Evolutionary conservation across 2,888 invertebrate genomes (phyloP).

Genomic region (Abscondita cerata): DNA sequence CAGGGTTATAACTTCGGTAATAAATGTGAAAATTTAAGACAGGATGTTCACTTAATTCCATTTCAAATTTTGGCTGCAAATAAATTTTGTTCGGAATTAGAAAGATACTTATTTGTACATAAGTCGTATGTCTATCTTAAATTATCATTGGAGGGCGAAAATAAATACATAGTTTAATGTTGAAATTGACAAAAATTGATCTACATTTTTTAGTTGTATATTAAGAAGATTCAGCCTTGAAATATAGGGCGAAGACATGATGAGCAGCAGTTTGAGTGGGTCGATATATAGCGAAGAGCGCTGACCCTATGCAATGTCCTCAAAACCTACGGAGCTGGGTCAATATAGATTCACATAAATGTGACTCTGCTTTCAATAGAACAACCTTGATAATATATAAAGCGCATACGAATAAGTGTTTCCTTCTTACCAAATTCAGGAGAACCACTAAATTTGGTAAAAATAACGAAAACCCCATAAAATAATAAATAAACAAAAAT

Average conservation of each 20-base stretch:
- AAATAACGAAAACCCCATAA: too few relatives aligned
- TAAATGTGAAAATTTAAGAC: slow-evolving; percentile 10
- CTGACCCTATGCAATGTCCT: slow-evolving; percentile 38
- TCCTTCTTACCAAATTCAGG: too few relatives aligned
- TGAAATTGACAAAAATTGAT: too few relatives aligned
- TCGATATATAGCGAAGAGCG: slow-evolving; percentile 40
- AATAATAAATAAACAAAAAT: slow-evolving; percentile 9
- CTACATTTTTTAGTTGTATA: too few relatives aligned
- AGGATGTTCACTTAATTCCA: slow-evolving; percentile 1
- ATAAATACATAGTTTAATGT: too few relatives aligned
- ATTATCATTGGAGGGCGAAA: too few relatives aligned
- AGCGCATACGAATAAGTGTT: too few relatives aligned
- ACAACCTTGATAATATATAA: too few relatives aligned
- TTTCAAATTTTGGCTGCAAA: not conserved
- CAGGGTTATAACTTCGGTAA: slow-evolving; percentile 2
- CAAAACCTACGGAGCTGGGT: slow-evolving; percentile 22
- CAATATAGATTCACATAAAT: slow-evolving; percentile 24
- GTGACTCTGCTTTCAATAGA: too few relatives aligned
- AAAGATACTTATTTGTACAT: not conserved
- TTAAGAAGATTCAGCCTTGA: slow-evolving; percentile 36
- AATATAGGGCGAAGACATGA: slow-evolving; percentile 41
- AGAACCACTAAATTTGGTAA: too few relatives aligned
- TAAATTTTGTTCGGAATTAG: too few relatives aligned
- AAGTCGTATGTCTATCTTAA: not conserved
- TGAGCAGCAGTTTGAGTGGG: slow-evolving; percentile 38